phyloP scores from a whole-genome alignment of 2,113 vertebrate species.

The Grus americana region DNA sequence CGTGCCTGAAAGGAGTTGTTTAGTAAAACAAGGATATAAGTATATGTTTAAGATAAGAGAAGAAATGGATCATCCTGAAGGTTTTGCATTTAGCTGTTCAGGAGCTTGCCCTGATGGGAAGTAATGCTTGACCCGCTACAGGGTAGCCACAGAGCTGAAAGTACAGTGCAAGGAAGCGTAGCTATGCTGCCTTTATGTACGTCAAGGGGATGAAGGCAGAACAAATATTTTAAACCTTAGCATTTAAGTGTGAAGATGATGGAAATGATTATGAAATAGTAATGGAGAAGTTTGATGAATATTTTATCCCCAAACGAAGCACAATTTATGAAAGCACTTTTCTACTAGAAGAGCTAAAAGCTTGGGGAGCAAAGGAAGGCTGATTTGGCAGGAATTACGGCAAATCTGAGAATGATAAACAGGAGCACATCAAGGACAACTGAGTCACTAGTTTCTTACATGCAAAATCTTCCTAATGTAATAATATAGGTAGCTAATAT shows the following conservation, averaged over 20 bases:
- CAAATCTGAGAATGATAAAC: background rate
- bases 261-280: constrained; percentile 1
- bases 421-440: background rate
- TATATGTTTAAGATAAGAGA: background rate
- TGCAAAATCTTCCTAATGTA: background rate
- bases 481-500: background rate
- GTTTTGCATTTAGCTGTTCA: background rate
- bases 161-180: background rate
- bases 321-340: background rate
- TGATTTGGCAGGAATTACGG: background rate
- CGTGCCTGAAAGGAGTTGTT: background rate
- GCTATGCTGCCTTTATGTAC: background rate
- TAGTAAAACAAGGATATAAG: background rate
- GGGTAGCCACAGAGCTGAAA: background rate
- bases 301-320: background rate
- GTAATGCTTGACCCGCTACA: background rate
- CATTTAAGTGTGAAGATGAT: background rate
- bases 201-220: background rate
- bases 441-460: background rate
- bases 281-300: background rate
- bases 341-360: background rate
- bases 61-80: background rate
- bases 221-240: background rate
- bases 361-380: background rate
- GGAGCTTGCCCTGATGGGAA: background rate